Evolutionary conservation across 2,888 invertebrate species (phyloP), one percentile per base, ranked within the genome.

Genomic region (Rhabditoides inermis): DNA sequence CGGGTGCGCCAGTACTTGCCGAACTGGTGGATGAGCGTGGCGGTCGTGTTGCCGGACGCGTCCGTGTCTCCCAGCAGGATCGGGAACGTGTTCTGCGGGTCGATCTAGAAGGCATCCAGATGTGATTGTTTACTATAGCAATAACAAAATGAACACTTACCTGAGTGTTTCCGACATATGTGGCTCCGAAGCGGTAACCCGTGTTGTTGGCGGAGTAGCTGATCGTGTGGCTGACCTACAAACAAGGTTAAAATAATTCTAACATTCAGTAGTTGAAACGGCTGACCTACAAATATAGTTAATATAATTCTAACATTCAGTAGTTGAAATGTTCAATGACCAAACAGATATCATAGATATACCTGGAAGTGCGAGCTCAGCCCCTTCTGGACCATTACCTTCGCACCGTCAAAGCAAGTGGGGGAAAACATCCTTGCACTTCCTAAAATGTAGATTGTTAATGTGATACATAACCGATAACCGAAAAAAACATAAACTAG

Each of bases 61-160:
- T 98, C 95, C 51, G 92, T 85, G 74, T 99, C 98, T 2, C 95
- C 98, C 40, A 94, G 79, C 35, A 99, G 79, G 35, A 98, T 87
- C 0, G 95, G 95, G 79, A 86, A 95, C 0, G 88, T 88, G 79
- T 65, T 56, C 18, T 55, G 54, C 30, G 64, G 62, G 39, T 58
- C 60, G 22, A 53, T 49, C 47, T 55, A 15, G 28, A 28, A 15
- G n/a, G 20, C 10, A 2, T 2, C n/a, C n/a, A 22, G n/a, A 46
- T 5, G 40, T 3, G 15, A 18, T 28, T 40, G 15, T 3, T 22
- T 3, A 6, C n/a, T 7, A 27, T 30, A 25, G 3, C 15, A 18
- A 46, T 37, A 27, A 52, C n/a, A 42, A 47, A 41, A 57, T 37
- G 12, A 22, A 35, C 15, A 18, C 2, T 42, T n/a, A 85, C 84